Evolutionary conservation across 2,797 vertebrate species (phyloP).

Genomic region (Malacoctenus gilli): DNA sequence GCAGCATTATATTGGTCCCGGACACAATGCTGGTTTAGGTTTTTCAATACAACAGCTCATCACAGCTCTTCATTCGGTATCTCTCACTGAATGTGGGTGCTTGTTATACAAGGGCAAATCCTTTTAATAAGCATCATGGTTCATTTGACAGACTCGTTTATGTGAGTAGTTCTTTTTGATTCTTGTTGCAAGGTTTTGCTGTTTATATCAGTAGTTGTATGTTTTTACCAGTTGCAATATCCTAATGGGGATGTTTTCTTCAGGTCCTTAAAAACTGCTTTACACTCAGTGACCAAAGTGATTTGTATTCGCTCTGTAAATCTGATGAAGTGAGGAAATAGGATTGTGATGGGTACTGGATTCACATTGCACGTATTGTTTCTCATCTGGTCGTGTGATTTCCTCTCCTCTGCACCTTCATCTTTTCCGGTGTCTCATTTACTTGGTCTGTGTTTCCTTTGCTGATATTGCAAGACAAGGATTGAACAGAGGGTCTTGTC

Average conservation of each 20-base stretch:
- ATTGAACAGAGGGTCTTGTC: slow-evolving; percentile 64
- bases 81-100: slow-evolving; percentile 26
- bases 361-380: not conserved
- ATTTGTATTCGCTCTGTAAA: too few species aligned
- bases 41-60: slow-evolving; percentile 36
- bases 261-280: too few species aligned
- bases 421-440: slow-evolving; percentile 9
- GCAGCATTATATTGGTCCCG: slow-evolving; percentile 51
- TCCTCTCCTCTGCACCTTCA: slow-evolving; percentile 7
- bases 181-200: not conserved
- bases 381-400: slow-evolving; percentile 9
- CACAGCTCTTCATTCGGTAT: slow-evolving; percentile 24
- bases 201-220: too few species aligned
- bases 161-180: slow-evolving; percentile 63
- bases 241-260: too few species aligned
- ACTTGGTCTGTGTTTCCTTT: slow-evolving; percentile 16
- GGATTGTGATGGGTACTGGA: too few species aligned
- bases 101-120: slow-evolving; percentile 7
- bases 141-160: slow-evolving; percentile 50
- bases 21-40: slow-evolving; percentile 20
- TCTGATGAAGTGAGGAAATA: too few species aligned
- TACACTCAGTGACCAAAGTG: too few species aligned
- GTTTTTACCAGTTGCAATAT: too few species aligned
- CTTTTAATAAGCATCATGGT: slow-evolving; percentile 57
- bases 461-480: slow-evolving; percentile 30